phyloP scores from a whole-genome alignment of 1,140 invertebrate genomes.

The Probaryconus sp. region DNA sequence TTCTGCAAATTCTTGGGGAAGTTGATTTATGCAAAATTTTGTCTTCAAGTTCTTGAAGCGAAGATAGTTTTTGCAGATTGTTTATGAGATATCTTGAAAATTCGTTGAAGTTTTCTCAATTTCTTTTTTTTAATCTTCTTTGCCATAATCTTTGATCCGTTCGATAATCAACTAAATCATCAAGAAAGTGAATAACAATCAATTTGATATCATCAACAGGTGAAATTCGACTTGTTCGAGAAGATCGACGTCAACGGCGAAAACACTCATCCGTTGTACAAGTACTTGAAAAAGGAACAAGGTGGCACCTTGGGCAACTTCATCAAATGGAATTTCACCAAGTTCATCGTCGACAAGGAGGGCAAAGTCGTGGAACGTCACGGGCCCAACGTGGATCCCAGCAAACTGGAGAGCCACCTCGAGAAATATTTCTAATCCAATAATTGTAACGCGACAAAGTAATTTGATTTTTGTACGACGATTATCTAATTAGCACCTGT shows the following conservation, averaged over 20 bases:
- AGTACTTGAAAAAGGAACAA: constrained; percentile 92
- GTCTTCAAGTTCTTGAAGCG: too few species aligned
- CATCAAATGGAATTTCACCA: constrained; percentile 99
- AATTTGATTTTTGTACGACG: constrained; percentile 2
- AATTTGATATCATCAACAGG: constrained; percentile 56
- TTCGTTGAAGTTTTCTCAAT: too few species aligned
- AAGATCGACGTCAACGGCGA: constrained; percentile 94
- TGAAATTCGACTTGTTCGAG: constrained; percentile 80
- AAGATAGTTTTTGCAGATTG: too few species aligned
- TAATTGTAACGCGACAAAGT: not conserved
- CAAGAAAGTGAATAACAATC: constrained; percentile 5
- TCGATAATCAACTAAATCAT: constrained; percentile 4
- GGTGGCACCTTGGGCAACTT: constrained; percentile 86
- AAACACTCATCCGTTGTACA: constrained; percentile 90
- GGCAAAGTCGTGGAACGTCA: constrained; percentile 93
- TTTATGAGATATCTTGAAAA: too few species aligned
- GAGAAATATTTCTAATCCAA: constrained; percentile 86
- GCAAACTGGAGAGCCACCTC: constrained; percentile 82
- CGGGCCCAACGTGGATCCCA: constrained; percentile 88
- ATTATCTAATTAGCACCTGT: constrained; percentile 12
- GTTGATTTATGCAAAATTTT: too few species aligned
- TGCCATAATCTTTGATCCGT: too few species aligned
- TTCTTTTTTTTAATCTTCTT: too few species aligned
- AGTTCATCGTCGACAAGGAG: constrained; percentile 94
- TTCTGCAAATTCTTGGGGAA: too few species aligned